Evolutionary conservation across 2,797 vertebrate genomes (phyloP).

Genomic region (Onychomys torridus): DNA sequence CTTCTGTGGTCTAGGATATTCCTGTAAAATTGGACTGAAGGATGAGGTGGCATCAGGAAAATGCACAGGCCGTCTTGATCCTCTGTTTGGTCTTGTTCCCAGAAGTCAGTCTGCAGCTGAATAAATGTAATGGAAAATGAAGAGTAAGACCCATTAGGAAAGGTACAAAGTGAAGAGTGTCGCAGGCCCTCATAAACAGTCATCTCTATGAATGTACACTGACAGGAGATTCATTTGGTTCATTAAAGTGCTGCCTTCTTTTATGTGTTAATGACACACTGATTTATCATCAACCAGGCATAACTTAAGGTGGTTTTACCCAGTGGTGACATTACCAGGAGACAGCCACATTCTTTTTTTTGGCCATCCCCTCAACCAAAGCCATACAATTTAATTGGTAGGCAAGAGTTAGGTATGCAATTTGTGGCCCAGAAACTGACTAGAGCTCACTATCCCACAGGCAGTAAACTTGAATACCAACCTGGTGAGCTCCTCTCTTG

Average conservation of each 20-base stretch:
- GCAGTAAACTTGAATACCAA: conserved; percentile 8
- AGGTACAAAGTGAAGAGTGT: not conserved
- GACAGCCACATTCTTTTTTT: conserved; percentile 25
- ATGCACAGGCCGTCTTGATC: not conserved
- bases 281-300: not conserved
- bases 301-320: conserved; percentile 28
- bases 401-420: conserved; percentile 61
- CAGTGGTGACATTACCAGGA: conserved; percentile 20
- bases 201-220: not conserved
- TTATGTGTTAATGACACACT: not conserved
- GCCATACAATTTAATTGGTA: conserved; percentile 64
- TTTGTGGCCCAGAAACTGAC: conserved; percentile 72
- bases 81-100: not conserved
- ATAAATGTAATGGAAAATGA: not conserved
- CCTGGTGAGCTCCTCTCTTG: not conserved
- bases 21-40: conserved; percentile 3
- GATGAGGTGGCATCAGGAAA: not conserved
- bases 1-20: not conserved
- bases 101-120: not conserved
- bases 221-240: not conserved
- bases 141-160: not conserved
- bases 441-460: conserved; percentile 44
- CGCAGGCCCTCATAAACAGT: not conserved
- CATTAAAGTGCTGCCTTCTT: not conserved
- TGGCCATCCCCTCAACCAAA: conserved; percentile 51